These are phyloP conservation scores for Caenorhabditis briggsae DNA, from an alignment of 1,140 invertebrate species.

Conservation along the genomic window DNA sequence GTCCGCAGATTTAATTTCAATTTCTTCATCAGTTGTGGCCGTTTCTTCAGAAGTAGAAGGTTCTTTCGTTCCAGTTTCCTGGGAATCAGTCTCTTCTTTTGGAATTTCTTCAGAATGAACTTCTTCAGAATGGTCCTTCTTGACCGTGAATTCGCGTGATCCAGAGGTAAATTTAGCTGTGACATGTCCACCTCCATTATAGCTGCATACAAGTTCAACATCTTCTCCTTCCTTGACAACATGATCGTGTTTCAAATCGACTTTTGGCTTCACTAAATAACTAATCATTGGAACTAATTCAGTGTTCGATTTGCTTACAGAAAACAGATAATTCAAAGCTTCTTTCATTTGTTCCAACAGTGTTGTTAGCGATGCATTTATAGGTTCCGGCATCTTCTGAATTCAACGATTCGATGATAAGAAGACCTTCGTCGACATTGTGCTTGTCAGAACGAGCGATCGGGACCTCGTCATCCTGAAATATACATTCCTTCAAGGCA, in stretches of 20 bases:
- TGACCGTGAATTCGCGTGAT: slow-evolving; percentile 48
- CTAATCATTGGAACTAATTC: neutral
- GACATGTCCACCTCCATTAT: slow-evolving; percentile 59
- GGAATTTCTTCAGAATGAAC: slow-evolving; percentile 16
- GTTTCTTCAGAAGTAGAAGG: slow-evolving; percentile 18
- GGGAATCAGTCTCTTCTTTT: neutral
- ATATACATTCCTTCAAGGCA: neutral
- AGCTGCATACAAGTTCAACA: slow-evolving; percentile 55
- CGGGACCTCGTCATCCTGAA: slow-evolving; percentile 59
- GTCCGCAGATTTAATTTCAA: slow-evolving; percentile 1
- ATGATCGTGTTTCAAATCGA: slow-evolving; percentile 51
- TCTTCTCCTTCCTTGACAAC: slow-evolving; percentile 58
- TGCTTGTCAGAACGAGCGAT: slow-evolving; percentile 57
- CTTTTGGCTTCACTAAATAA: slow-evolving; percentile 60
- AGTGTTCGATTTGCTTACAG: slow-evolving; percentile 20
- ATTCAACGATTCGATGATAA: slow-evolving; percentile 58
- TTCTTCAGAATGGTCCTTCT: neutral
- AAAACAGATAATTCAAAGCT: slow-evolving; percentile 53
- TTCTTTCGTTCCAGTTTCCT: neutral
- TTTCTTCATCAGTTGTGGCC: neutral
- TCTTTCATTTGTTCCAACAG: slow-evolving; percentile 36
- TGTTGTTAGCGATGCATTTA: slow-evolving; percentile 62
- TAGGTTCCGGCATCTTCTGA: slow-evolving; percentile 58
- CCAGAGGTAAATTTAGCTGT: slow-evolving; percentile 61
- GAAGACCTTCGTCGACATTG: slow-evolving; percentile 61